Base-by-base conservation (phyloP, 64 coral and sea anemone species). In the Montipora efflorescens region DNA sequence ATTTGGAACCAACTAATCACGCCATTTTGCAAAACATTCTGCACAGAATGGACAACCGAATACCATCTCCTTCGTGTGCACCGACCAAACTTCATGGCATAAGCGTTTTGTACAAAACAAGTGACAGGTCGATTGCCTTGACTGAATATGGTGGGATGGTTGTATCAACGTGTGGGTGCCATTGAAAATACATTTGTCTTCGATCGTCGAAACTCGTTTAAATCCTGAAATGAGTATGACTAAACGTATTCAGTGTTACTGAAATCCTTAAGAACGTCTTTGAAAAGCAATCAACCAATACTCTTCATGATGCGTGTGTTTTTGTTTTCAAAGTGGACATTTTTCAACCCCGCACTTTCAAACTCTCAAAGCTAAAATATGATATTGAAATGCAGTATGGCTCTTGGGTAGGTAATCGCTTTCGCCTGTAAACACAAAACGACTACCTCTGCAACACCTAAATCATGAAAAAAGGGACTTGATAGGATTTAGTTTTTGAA, bases 11-110 rank as follows among this genome's bases (percentile, higher is more conserved):
- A 25, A 91, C 76, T 5, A 91, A 91, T 58, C 89, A 91, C 45
- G 89, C 89, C 19, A 91, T 91, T 25, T 80, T 91, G 61, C 89
- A 91, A 74, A 91, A 48, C 79, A 79, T 91, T 2, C n/a, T 91
- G 15, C 89, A 91, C 44, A 52, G 46, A 86, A 20, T 91, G 45
- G 61, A 81, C 64, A 50, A 16, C 50, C 46, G 76, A 5, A 80
- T 91, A 49, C 89, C 89, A 18, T 48, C 76, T 15, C 58, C 89
- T 16, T 68, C 44, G 7, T 91, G 89, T 47, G 89, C 48, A 13
- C 89, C 89, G 4, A 91, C 89, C 19, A 91, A 81, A 51, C 49
- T 91, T 13, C 89, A 91, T 20, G 52, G 77, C n/a, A 71, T 91
- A 18, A 91, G 77, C n/a, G 45, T 91, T 21, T 57, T 91, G 13